phyloP scores from a whole-genome alignment of 2,113 vertebrate genomes.

The Epinephelus lanceolatus region DNA sequence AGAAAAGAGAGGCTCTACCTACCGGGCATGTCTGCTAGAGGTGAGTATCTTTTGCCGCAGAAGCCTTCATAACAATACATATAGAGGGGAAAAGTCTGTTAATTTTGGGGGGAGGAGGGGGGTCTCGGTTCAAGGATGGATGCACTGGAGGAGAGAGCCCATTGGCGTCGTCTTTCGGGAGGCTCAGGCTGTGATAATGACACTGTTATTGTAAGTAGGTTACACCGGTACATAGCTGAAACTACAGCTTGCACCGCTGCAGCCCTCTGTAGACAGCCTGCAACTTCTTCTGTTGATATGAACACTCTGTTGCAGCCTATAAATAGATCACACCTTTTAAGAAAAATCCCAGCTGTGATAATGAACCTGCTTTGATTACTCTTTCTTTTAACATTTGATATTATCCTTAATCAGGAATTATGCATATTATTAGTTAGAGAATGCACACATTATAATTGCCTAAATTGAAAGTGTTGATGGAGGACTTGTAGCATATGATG shows the following conservation, averaged over 20 bases:
- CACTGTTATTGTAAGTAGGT: slow-evolving; percentile 66
- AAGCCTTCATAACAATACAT: slow-evolving; percentile 69
- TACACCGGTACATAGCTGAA: slow-evolving; percentile 62
- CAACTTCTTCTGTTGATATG: slow-evolving; percentile 58
- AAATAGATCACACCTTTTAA: slow-evolving; percentile 31
- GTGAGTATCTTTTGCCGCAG: slow-evolving; percentile 82
- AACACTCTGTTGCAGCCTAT: slow-evolving; percentile 13
- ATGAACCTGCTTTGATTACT: slow-evolving; percentile 10
- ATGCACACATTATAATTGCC: slow-evolving; percentile 21
- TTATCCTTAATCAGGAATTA: slow-evolving; percentile 6
- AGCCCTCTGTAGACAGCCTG: slow-evolving; percentile 38
- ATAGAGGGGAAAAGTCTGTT: slow-evolving; percentile 27
- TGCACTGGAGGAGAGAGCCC: slow-evolving; percentile 35
- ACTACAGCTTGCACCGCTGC: slow-evolving; percentile 65
- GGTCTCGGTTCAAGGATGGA: slow-evolving; percentile 31
- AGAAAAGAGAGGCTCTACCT: slow-evolving; percentile 68
- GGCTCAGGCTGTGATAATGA: slow-evolving; percentile 59
- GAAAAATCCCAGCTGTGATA: not conserved
- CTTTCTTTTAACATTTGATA: not conserved
- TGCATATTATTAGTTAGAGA: slow-evolving; percentile 22
- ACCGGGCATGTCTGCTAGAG: slow-evolving; percentile 85
- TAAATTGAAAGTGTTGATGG: not conserved
- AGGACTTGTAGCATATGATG: not conserved
- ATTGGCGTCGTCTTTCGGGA: slow-evolving; percentile 60
- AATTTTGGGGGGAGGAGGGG: not conserved